A percentile compares a stretch with the other conserved stretches of the same genome.
Evolutionary conservation across 2,113 vertebrate species (phyloP).

Genomic region (Brevimyrus niger): DNA sequence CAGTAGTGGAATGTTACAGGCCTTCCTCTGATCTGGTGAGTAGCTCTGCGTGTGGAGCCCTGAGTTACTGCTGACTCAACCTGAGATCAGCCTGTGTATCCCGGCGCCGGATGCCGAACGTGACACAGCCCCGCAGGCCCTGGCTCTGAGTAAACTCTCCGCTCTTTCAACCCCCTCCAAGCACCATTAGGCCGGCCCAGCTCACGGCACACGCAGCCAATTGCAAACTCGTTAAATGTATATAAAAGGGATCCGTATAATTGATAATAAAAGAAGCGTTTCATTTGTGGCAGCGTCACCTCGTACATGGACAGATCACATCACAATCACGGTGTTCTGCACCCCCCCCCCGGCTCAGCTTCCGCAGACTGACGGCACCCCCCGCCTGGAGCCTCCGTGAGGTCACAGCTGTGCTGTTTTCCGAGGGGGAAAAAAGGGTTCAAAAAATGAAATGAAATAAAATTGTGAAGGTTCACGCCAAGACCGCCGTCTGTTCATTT

Average conservation of each 20-base stretch:
- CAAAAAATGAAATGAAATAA: neutral
- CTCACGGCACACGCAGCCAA: neutral
- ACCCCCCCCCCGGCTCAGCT: neutral
- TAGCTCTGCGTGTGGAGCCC: neutral
- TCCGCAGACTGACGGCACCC: neutral
- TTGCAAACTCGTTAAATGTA: neutral
- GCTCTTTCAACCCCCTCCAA: neutral
- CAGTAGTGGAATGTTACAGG: neutral
- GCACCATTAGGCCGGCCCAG: neutral
- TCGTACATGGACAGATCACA: neutral
- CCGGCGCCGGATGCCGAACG: neutral
- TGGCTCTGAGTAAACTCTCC: neutral
- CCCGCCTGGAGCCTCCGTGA: neutral
- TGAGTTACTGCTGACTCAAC: neutral
- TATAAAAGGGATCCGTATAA: neutral
- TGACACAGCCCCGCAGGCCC: neutral
- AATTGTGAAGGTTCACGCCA: neutral
- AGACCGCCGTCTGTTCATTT: neutral
- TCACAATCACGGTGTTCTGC: no score
- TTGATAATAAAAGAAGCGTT: constrained; percentile 1
- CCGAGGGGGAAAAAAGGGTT: neutral
- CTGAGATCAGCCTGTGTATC: neutral
- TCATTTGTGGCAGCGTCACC: neutral
- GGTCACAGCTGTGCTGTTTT: neutral
- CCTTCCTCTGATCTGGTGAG: neutral